Evolutionary conservation across 2,888 invertebrate species (phyloP).

Genomic region (Pomacea canaliculata): DNA sequence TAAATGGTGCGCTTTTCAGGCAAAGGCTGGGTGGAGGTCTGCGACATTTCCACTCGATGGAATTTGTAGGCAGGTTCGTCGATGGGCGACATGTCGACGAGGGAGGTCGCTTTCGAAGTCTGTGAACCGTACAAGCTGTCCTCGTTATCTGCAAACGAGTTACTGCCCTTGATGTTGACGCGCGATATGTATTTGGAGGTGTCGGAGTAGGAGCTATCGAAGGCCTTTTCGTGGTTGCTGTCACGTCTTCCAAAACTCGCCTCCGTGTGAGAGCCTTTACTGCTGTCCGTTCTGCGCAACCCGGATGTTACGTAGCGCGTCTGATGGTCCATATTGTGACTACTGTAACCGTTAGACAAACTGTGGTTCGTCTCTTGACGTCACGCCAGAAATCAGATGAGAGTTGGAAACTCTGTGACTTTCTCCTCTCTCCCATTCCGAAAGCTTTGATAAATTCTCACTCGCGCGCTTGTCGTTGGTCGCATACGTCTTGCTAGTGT

Average conservation of each 20-base stretch:
- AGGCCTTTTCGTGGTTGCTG: not conserved
- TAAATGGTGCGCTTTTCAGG: not conserved
- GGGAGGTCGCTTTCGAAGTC: slow-evolving; percentile 30
- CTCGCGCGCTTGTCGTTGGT: not conserved
- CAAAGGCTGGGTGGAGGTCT: not conserved
- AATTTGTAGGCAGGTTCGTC: slow-evolving; percentile 34
- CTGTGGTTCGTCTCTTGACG: too few species aligned
- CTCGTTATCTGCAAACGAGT: slow-evolving; percentile 23
- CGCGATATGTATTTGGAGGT: slow-evolving; percentile 9
- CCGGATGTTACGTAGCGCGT: too few species aligned
- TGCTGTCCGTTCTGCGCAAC: too few species aligned
- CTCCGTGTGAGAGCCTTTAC: too few species aligned
- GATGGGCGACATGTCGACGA: slow-evolving; percentile 26
- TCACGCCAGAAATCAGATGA: too few species aligned
- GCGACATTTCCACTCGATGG: slow-evolving; percentile 23
- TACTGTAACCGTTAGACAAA: too few species aligned
- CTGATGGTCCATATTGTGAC: too few species aligned
- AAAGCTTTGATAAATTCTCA: not conserved
- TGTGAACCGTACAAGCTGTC: slow-evolving; percentile 35
- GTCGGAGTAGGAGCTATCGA: slow-evolving; percentile 5
- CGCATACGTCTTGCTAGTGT: not conserved
- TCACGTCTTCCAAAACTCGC: too few species aligned
- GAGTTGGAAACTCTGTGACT: not conserved
- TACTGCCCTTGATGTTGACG: slow-evolving; percentile 4
- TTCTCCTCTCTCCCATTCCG: not conserved